phyloP scores from a whole-genome alignment of 64 coral and sea anemone genomes.

The Catalaphyllia jardinei region DNA sequence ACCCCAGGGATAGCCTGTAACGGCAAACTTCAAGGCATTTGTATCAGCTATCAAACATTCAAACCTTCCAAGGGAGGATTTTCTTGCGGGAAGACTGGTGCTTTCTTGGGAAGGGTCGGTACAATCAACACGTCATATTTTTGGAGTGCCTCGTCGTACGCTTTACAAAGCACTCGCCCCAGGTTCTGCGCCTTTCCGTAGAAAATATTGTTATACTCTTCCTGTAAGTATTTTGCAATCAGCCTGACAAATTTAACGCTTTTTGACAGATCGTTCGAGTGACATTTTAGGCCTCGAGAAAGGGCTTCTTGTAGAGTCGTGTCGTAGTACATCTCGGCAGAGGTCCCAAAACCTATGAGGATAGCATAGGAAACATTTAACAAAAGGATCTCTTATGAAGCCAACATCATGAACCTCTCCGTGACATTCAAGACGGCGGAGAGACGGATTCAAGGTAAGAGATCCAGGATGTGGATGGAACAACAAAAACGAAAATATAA shows the following conservation, averaged over 20 bases:
- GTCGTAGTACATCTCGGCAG: conserved; percentile 52
- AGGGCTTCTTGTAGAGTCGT: conserved; percentile 65
- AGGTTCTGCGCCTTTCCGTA: conserved; percentile 82
- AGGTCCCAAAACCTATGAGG: conserved; percentile 11
- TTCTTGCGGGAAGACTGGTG: neutral
- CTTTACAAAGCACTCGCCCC: conserved; percentile 52
- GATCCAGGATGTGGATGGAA: no score
- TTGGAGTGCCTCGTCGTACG: conserved; percentile 51
- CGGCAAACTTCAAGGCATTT: no score
- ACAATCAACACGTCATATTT: conserved; percentile 70
- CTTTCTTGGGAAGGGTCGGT: conserved; percentile 70
- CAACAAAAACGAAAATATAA: no score
- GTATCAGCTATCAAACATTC: neutral
- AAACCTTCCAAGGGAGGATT: conserved; percentile 37
- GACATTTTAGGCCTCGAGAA: conserved; percentile 59
- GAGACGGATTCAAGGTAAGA: no score
- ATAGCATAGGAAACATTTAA: conserved; percentile 11
- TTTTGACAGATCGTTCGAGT: conserved; percentile 39
- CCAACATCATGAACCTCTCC: neutral
- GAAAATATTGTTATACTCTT: conserved; percentile 70
- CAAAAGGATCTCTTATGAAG: no score
- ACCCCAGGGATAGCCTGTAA: no score
- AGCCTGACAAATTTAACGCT: conserved; percentile 7
- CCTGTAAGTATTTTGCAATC: conserved; percentile 47
- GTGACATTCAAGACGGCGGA: no score